Evolutionary conservation across 2,797 vertebrate genomes (phyloP).

Genomic region (Siniperca undulata): DNA sequence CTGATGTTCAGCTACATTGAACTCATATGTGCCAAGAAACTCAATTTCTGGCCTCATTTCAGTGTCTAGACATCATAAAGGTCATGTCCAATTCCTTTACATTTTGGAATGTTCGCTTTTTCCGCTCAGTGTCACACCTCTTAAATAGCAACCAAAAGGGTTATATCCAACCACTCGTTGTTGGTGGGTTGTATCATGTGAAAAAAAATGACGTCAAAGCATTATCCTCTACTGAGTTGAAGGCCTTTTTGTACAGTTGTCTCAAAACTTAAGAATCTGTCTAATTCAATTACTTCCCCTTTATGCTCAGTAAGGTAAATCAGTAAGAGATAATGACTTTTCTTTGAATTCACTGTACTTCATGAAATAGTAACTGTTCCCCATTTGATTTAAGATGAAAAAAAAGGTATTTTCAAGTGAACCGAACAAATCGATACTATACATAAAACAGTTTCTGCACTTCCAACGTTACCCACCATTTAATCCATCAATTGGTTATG

Average conservation of each 20-base stretch:
- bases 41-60: not conserved
- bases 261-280: not conserved
- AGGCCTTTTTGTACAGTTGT: not conserved
- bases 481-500: slow-evolving; percentile 46
- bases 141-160: not conserved
- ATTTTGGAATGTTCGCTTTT: not conserved
- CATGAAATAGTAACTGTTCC: slow-evolving; percentile 1
- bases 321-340: slow-evolving; percentile 3
- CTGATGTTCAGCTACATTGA: not conserved
- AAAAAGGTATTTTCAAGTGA: slow-evolving; percentile 34
- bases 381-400: slow-evolving; percentile 22
- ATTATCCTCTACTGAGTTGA: not conserved
- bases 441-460: slow-evolving; percentile 40
- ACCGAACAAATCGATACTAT: slow-evolving; percentile 49
- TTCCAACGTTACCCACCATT: slow-evolving; percentile 20
- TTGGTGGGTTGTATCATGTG: not conserved
- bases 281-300: slow-evolving; percentile 6
- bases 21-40: not conserved
- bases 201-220: not conserved
- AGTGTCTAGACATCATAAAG: slow-evolving; percentile 6
- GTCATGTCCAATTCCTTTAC: not conserved
- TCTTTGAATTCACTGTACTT: slow-evolving; percentile 14
- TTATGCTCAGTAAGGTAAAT: slow-evolving; percentile 18
- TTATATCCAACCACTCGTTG: not conserved
- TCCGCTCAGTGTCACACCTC: not conserved